Conservation (phyloP, 37 sponge, comb jelly and placozoan genomes). For the Diacarnus erythraeanus region DNA sequence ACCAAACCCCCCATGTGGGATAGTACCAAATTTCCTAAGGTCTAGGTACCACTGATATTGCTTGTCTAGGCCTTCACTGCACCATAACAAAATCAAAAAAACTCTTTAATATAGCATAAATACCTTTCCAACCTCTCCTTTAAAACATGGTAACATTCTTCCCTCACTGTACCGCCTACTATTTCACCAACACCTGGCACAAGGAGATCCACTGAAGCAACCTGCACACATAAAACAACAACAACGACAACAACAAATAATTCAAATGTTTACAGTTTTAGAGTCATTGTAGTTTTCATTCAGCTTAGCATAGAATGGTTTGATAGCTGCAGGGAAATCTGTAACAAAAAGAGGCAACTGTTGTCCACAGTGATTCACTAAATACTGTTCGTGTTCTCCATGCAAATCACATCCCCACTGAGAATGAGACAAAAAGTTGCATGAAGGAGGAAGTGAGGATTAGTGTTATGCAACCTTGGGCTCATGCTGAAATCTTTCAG, state of each 20-base stretch:
- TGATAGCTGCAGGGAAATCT: conserved; percentile 74
- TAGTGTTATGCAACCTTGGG: too few relatives aligned
- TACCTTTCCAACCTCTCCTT: conserved; percentile 27
- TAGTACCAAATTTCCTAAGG: conserved; percentile 80
- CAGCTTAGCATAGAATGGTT: conserved; percentile 83
- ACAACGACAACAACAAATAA: background rate
- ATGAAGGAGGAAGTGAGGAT: too few relatives aligned
- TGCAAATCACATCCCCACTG: conserved; percentile 81
- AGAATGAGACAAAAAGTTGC: too few relatives aligned
- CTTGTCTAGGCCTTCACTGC: conserved; percentile 7
- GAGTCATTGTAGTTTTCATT: conserved; percentile 3
- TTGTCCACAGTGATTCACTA: conserved; percentile 36
- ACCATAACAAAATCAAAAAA: background rate
- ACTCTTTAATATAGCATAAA: background rate
- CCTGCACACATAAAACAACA: conserved; percentile 3
- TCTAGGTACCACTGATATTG: conserved; percentile 77
- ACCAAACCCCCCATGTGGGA: conserved; percentile 95
- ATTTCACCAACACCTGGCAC: conserved; percentile 61
- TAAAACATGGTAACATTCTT: conserved; percentile 35
- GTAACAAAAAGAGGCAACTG: conserved; percentile 82
- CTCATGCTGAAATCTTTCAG: conserved; percentile 32
- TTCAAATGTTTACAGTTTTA: conserved; percentile 12
- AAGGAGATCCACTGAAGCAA: conserved; percentile 43
- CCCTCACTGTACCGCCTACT: conserved; percentile 66
- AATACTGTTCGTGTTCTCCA: conserved; percentile 71